A percentile compares a stretch with the other conserved stretches of the same genome.
Evolutionary conservation across 2,888 invertebrate genomes (phyloP).

Genomic region (Auanema sp.): DNA sequence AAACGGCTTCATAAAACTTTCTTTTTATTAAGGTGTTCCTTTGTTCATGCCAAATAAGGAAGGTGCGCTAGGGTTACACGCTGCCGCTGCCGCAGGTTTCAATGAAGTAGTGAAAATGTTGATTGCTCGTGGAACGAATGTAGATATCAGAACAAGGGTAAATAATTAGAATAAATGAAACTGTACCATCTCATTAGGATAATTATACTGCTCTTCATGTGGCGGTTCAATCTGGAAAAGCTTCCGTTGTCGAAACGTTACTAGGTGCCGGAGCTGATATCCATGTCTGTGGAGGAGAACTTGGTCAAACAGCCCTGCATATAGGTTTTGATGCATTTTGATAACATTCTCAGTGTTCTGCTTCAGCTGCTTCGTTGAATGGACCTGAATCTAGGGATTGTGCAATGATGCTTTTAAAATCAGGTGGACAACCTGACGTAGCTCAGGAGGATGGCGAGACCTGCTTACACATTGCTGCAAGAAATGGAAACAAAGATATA

Average conservation of each 20-base stretch:
- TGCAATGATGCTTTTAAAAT: constrained; percentile 93
- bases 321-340: constrained; percentile 73
- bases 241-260: constrained; percentile 68
- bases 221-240: constrained; percentile 74
- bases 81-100: constrained; percentile 93
- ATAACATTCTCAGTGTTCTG: not conserved
- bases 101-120: constrained; percentile 78
- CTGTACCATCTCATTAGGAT: constrained; percentile 72
- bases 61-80: constrained; percentile 95
- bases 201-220: constrained; percentile 97
- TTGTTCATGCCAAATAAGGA: constrained; percentile 99
- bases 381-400: constrained; percentile 81
- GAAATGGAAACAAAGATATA: constrained; percentile 85
- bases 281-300: constrained; percentile 77
- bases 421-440: constrained; percentile 93
- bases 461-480: constrained; percentile 91
- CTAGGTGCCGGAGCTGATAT: constrained; percentile 96
- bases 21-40: constrained; percentile 75
- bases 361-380: constrained; percentile 46
- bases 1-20: not conserved
- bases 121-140: constrained; percentile 91
- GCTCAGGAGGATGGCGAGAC: constrained; percentile 92
- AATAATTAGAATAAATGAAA: constrained; percentile 62
- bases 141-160: constrained; percentile 91
- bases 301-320: constrained; percentile 91